Evolutionary conservation across 2,113 vertebrate species (phyloP), one percentile per base, ranked within the genome.

Genomic region (Stercorarius parasiticus): DNA sequence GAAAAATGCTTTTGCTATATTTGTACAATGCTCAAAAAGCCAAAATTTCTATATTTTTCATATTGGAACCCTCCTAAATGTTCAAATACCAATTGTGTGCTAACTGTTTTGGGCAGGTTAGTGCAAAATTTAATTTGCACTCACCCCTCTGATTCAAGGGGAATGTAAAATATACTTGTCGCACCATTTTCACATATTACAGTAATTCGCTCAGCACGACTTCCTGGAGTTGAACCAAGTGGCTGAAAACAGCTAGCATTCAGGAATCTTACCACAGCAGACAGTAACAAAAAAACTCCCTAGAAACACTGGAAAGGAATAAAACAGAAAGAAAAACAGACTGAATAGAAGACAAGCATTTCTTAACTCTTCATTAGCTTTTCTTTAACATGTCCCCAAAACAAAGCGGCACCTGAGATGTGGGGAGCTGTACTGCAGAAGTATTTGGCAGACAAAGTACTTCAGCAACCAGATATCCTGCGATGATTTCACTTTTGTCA

Each of bases 71-170:
- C 72, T 25, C 27, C 13, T 83, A 61, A 88, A 81, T 11, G 10
- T 66, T 94, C 81, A 86, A 87, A 93, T 86, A 65, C 4, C n/a
- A 78, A 50, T 91, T 72, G 50, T 90, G 15, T 73, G 36, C 29
- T 90, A 56, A 69, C 17, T 93, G 49, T 62, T 86, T 64, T 50
- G 43, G 66, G 89, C 69, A 93, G 84, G 32, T 93, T 93, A 86
- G 34, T 69, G 42, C 53, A 96, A 97, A 91, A 96, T 83, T 58
- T 86, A 89, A 97, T 95, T 95, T 97, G 47, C 79, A 45, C 49
- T 91, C 5, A 15, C 40, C n/a, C 53, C 42, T 94, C 62, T 52
- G 50, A 76, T 94, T 89, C 85, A 87, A 87, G 22, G 27, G 38
- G 78, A 97, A 38, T 85, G 74, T 83, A 95, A 97, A 97, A 97